phyloP scores from a whole-genome alignment of 2,113 vertebrate species.

The Nesoenas mayeri region DNA sequence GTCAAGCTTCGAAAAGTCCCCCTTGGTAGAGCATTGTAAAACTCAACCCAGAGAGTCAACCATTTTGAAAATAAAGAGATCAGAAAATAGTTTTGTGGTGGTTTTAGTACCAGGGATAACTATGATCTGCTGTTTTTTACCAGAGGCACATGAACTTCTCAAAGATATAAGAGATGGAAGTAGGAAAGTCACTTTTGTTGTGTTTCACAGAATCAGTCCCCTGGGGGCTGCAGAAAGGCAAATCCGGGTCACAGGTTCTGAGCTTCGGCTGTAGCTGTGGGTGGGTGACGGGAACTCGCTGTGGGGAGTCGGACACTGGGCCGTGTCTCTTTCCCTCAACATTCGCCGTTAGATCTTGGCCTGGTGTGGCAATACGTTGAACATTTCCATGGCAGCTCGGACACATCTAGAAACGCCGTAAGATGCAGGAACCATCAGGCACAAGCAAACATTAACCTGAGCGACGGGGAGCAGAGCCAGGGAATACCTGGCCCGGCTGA shows the following conservation, averaged over 20 bases:
- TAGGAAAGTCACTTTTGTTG: not conserved
- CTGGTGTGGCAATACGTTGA: not conserved
- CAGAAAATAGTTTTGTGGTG: not conserved
- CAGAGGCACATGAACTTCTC: not conserved
- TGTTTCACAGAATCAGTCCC: not conserved
- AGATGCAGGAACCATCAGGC: not conserved
- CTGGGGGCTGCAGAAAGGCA: not conserved
- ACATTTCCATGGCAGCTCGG: fast-evolving
- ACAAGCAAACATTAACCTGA: not conserved
- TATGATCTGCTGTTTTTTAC: not conserved
- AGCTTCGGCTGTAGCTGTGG: not conserved
- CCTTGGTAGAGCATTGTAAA: not conserved
- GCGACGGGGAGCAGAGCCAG: too few species aligned
- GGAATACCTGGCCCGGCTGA: not conserved
- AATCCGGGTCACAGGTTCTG: not conserved
- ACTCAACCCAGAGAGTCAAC: not conserved
- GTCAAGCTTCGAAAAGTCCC: not conserved
- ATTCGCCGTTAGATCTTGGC: not conserved
- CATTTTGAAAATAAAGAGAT: not conserved
- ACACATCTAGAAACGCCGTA: not conserved
- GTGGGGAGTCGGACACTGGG: not conserved
- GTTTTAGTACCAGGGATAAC: not conserved
- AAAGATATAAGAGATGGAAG: not conserved
- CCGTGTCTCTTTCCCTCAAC: not conserved
- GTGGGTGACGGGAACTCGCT: fast-evolving